A percentile compares a stretch with the other conserved stretches of the same genome.
These are phyloP conservation scores for Eilema sororculum DNA, from an alignment of 2,888 invertebrate genomes.

Conservation along the genomic window DNA sequence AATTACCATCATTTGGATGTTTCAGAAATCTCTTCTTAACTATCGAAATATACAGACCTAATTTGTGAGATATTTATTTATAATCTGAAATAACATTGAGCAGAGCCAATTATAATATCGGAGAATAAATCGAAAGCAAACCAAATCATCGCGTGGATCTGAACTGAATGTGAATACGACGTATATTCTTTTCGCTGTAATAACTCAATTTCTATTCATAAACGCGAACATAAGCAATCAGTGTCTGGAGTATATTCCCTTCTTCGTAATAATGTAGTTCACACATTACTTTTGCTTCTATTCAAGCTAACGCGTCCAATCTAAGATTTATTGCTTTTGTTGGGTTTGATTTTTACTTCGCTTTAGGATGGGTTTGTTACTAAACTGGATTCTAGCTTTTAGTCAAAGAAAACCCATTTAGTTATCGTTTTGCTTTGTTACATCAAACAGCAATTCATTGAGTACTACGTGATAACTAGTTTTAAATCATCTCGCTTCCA, in stretches of 20 bases:
- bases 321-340: background rate
- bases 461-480: background rate
- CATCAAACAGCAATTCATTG: background rate
- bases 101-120: conserved; percentile 20
- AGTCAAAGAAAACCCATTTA: too few relatives aligned
- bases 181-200: background rate
- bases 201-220: conserved; percentile 6
- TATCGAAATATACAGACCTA: too few relatives aligned
- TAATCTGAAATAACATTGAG: conserved; percentile 18
- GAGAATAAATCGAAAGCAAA: conserved; percentile 21
- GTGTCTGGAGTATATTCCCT: background rate
- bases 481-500: background rate
- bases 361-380: background rate
- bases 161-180: background rate
- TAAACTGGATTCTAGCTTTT: too few relatives aligned
- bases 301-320: too few relatives aligned
- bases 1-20: too few relatives aligned
- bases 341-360: background rate
- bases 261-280: conserved; percentile 3
- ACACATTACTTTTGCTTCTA: background rate
- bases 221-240: background rate
- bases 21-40: too few relatives aligned
- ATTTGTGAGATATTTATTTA: too few relatives aligned
- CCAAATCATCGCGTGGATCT: conserved; percentile 11
- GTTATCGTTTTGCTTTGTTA: too few relatives aligned